phyloP scores from a whole-genome alignment of 1,140 invertebrate species.

The Eurosta solidaginis region DNA sequence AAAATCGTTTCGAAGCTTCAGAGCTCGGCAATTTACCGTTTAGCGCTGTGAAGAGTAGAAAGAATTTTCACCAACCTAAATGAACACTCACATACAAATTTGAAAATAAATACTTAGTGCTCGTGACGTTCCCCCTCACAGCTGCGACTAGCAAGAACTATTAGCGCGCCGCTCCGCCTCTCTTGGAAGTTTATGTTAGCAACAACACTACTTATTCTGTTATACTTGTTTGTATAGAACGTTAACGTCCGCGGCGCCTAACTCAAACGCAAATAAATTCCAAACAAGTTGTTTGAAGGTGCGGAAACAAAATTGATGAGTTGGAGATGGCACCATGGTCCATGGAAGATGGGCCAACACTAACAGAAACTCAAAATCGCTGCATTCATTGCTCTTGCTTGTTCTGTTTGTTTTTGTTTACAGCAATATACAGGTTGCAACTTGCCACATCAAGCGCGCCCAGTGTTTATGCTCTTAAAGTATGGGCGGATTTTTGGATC shows the following conservation, averaged over 20 bases:
- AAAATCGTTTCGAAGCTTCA: neutral
- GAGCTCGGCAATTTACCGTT: neutral
- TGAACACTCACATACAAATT: neutral
- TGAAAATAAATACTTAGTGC: neutral
- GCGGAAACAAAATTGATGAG: neutral
- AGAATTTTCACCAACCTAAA: constrained; percentile 4
- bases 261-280: neutral
- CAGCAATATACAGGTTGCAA: neutral
- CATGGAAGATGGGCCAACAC: neutral
- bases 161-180: neutral
- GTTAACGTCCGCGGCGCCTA: neutral
- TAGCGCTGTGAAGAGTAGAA: neutral
- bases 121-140: neutral
- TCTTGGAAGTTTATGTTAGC: neutral
- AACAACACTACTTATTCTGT: neutral
- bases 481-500: too few relatives aligned
- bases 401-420: neutral
- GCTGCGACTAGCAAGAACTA: neutral
- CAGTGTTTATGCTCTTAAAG: neutral
- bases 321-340: too few relatives aligned
- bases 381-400: neutral
- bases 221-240: too few relatives aligned
- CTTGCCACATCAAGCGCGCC: constrained; percentile 1
- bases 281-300: neutral
- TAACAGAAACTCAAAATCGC: too few relatives aligned